Percentiles rank a stretch among this genome's conserved stretches.
phyloP scores from a whole-genome alignment of 2,113 vertebrate species.

The Micromys minutus region DNA sequence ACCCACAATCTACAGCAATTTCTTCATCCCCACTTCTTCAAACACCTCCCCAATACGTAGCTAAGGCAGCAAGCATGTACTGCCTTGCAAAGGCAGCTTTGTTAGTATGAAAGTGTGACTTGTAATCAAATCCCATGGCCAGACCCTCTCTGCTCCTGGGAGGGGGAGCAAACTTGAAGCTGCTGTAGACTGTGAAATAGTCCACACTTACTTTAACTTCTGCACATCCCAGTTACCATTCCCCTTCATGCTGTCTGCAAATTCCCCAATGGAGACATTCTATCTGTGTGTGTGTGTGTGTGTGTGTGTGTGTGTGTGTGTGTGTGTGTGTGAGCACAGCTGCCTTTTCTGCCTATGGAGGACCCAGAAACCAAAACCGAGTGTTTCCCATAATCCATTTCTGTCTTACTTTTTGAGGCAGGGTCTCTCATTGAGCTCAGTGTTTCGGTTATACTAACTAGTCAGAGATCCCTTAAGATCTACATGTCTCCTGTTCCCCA shows the following conservation, averaged over 20 bases:
- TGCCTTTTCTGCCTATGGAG: not conserved
- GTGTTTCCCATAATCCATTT: not conserved
- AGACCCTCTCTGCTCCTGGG: not conserved
- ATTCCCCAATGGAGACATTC: no score
- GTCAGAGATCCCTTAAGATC: not conserved
- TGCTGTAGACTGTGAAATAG: not conserved
- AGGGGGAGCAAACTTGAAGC: not conserved
- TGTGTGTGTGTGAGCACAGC: not conserved
- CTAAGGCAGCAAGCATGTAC: not conserved
- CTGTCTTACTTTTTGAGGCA: not conserved
- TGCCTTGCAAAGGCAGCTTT: not conserved
- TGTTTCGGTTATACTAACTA: not conserved
- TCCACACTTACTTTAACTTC: not conserved
- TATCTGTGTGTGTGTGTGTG: no score
- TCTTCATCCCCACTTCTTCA: accelerated
- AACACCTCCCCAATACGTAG: not conserved
- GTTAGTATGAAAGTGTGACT: not conserved
- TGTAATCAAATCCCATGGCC: not conserved
- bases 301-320: not conserved
- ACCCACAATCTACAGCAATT: not conserved
- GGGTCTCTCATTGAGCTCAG: not conserved
- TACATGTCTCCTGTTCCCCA: not conserved
- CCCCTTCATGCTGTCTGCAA: not conserved
- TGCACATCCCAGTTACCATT: not conserved
- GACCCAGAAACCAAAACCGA: not conserved